phyloP scores from a whole-genome alignment of 2,113 vertebrate species.

The Ahaetulla prasina region DNA sequence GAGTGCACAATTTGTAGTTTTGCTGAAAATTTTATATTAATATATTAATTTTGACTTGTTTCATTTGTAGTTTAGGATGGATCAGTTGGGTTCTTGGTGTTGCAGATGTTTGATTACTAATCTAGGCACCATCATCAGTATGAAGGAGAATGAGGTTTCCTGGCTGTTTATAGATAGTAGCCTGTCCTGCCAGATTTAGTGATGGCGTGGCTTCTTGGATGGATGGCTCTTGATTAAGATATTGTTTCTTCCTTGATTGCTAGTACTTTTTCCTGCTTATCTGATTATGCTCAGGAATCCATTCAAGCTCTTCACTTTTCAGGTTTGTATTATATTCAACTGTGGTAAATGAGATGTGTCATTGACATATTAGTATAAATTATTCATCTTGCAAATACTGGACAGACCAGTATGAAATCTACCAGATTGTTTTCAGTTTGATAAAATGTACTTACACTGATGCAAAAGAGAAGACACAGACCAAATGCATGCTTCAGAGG shows the following conservation, averaged over 20 bases:
- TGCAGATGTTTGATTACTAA: neutral
- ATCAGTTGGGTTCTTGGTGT: neutral
- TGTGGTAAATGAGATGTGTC: neutral
- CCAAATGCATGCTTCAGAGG: no score
- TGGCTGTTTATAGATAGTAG: neutral
- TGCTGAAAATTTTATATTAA: neutral
- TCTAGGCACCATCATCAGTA: neutral
- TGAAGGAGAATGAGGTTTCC: neutral
- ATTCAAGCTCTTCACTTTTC: neutral
- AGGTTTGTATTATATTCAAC: neutral
- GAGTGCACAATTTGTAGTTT: no score
- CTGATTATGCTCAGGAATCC: neutral
- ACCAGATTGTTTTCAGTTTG: no score
- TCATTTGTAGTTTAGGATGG: neutral
- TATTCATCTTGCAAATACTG: neutral
- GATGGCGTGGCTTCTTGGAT: neutral
- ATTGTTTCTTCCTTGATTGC: neutral
- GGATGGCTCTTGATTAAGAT: neutral
- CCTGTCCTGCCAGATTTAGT: neutral
- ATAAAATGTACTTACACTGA: no score
- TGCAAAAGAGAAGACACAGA: no score
- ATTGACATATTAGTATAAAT: neutral
- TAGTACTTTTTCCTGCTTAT: neutral
- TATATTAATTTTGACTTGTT: neutral
- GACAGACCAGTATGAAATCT: no score